phyloP scores from a whole-genome alignment of 2,113 vertebrate genomes.

The Pluvianellus socialis region DNA sequence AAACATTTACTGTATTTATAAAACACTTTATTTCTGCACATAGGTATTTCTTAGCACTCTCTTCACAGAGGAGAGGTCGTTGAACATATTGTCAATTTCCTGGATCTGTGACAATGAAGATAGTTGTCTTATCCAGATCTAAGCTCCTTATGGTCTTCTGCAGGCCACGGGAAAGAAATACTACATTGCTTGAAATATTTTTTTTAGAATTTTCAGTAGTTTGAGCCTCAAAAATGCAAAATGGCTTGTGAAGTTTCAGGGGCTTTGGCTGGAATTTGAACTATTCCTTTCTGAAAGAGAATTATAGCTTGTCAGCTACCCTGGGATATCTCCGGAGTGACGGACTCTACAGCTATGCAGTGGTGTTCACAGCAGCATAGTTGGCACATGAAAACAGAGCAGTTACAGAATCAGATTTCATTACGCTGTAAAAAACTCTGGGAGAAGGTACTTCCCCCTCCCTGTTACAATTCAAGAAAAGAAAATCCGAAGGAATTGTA shows the following conservation, averaged over 20 bases:
- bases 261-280: not conserved
- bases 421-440: not conserved
- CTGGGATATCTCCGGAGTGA: not conserved
- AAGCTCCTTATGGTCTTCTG: not conserved
- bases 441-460: not conserved
- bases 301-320: not conserved
- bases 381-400: not conserved
- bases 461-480: not conserved
- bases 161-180: not conserved
- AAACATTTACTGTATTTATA: not conserved
- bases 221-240: not conserved
- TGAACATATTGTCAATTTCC: not conserved
- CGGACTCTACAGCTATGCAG: accelerated
- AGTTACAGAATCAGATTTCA: not conserved
- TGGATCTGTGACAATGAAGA: not conserved
- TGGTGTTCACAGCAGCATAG: not conserved
- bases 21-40: not conserved
- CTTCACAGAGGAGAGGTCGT: not conserved
- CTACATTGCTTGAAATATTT: not conserved
- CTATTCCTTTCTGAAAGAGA: not conserved
- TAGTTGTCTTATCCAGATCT: not conserved
- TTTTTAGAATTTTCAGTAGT: not conserved
- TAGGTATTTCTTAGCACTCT: not conserved
- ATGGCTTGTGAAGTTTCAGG: not conserved
- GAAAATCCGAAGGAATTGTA: not conserved